Evolutionary conservation across 1,140 invertebrate species (phyloP).

Genomic region (Procambarus clarkii): DNA sequence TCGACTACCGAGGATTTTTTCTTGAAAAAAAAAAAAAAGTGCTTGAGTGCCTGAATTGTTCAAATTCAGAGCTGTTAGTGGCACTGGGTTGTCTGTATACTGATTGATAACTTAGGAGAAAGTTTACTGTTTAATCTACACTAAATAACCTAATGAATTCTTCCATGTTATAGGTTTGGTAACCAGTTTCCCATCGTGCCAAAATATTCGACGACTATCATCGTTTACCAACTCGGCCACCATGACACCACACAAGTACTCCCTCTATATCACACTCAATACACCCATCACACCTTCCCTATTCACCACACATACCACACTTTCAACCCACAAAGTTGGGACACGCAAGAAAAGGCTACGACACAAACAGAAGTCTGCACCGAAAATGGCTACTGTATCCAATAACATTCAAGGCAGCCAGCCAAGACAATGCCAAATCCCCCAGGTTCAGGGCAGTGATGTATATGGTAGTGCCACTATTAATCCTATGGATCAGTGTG

Average conservation of each 20-base stretch:
- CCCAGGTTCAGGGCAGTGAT: neutral
- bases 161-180: neutral
- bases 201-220: neutral
- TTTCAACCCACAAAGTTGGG: neutral
- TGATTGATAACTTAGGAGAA: too few species aligned
- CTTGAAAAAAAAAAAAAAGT: too few species aligned
- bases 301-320: slow-evolving; percentile 14
- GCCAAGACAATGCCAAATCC: neutral
- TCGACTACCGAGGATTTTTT: too few species aligned
- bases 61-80: too few species aligned
- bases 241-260: neutral
- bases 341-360: neutral
- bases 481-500: neutral
- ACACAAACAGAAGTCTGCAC: neutral
- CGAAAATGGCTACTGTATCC: neutral
- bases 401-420: neutral
- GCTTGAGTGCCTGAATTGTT: too few species aligned
- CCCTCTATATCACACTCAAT: neutral
- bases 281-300: slow-evolving; percentile 15
- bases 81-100: too few species aligned
- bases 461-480: too few species aligned
- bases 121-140: neutral
- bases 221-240: neutral
- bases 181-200: neutral
- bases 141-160: neutral